Evolutionary conservation across 2,797 vertebrate genomes (phyloP), one percentile per base, ranked within the genome.

Genomic region (Knipowitschia caucasica): DNA sequence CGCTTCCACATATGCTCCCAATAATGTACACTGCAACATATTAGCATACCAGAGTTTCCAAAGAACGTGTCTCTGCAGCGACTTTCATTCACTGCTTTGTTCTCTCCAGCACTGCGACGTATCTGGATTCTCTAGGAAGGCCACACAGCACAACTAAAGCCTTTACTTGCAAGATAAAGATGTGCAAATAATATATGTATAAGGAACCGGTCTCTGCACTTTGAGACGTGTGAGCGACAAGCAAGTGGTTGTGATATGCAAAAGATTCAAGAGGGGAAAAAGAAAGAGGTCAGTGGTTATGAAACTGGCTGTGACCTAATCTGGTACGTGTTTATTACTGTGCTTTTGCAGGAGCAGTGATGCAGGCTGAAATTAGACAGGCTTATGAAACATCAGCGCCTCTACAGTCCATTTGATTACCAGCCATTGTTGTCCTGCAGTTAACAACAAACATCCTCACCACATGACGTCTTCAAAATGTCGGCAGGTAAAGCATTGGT

Each of bases 251-350:
- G 43, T 68, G 46, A 51, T 45, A 49, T 39, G 29, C 60, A 54
- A 27, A 33, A 64, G 31, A 62, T 23, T 59, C 62, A 31, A 50
- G 58, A 57, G 62, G 60, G 58, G 26, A 31, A 64, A 53, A 63
- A 69, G 64, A 86, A 86, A 79, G 79, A 84, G 85, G 87, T 86
- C 87, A 81, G 65, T 86, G 80, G 85, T 90, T 88, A 86, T 82
- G 79, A 90, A 90, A 90, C 83, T 76, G 73, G 75, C 81, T 80
- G 72, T 89, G 87, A 87, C 87, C 88, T 89, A 88, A 90, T 89
- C 86, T 87, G 76, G 62, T 64, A 44, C 42, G 52, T 88, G 83
- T 90, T 88, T 86, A 88, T 79, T 77, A 71, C 64, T 71, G 31
- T 57, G 60, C 61, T 52, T 81, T 78, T 78, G 61, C 46, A 35